Base-by-base conservation (phyloP, 2,797 vertebrate genomes). In the Carduelis carduelis region DNA sequence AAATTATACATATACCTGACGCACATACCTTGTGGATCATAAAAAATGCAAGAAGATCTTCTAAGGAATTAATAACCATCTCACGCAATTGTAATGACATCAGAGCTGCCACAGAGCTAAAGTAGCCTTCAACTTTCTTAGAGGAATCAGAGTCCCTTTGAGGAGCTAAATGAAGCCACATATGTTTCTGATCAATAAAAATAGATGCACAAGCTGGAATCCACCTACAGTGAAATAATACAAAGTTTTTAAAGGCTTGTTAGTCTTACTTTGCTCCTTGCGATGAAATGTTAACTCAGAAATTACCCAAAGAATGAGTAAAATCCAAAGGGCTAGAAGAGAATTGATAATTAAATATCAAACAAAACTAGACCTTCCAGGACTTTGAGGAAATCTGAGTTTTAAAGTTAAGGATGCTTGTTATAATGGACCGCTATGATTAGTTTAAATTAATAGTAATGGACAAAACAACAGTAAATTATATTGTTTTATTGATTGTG, bases 71-170 rank as follows among this genome's bases (percentile, higher is more conserved):
- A 53, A 97, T 83, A 64, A 99, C 99, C 90, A 99, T 93, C 78
- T 98, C 98, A 69, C 99, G 98, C 61, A 99, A 98, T 60, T 99
- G 99, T 53, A 98, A 91, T 0, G 99, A 99, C 99, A 99, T 99
- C 30, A 99, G 98, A 39, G 98, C 93, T 26, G 98, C 98, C 59
- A 98, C 98, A 0, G 98, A 98, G 93, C 70, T 96, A 96, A 99
- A 99, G 96, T 99, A 98, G 89, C 98, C 98, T 72, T 98, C 97
- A 57, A 98, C 95, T 52, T 11, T 91, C 34, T 87, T 82, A 20
- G 98, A 97, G 47, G 97, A 97, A 72, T 96, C 97, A 1, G 83
- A 52, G 50, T 98, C 93, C 5, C 78, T 98, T 74, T 97, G 66
- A 30, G 98, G 98, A 84, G 98, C 97, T 70, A 98, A 97, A 60